Evolutionary conservation across 1,140 invertebrate genomes (phyloP).

Genomic region (Epicauta chinensis): DNA sequence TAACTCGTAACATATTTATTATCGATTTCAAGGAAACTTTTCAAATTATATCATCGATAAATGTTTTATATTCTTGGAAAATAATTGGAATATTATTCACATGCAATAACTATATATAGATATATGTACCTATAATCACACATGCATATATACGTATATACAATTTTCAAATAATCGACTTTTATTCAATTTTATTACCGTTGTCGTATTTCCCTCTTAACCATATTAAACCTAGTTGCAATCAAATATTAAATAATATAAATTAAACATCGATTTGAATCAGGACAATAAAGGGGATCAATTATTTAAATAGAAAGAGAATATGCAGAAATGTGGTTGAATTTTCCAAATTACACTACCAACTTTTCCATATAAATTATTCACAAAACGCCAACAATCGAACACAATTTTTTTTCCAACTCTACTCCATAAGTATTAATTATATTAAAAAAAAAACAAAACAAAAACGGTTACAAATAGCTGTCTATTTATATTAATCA

Average conservation of each 20-base stretch:
- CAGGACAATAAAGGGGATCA: no score
- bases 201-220: no score
- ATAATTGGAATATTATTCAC: slow-evolving; percentile 18
- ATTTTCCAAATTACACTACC: no score
- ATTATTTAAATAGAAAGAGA: no score
- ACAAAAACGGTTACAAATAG: not conserved
- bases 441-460: no score
- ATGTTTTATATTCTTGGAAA: slow-evolving; percentile 9
- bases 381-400: no score
- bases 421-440: no score
- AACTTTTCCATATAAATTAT: no score
- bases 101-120: slow-evolving; percentile 2
- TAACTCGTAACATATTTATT: slow-evolving; percentile 19
- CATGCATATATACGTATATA: not conserved
- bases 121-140: no score
- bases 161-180: not conserved
- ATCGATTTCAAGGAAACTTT: slow-evolving; percentile 24
- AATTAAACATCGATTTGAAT: not conserved
- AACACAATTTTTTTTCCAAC: no score
- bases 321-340: no score
- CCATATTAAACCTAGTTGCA: not conserved
- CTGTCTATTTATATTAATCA: not conserved
- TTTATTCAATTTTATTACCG: no score
- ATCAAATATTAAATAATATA: not conserved
- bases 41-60: slow-evolving; percentile 17